Evolutionary conservation across 1,140 invertebrate genomes (phyloP), one percentile per base, ranked within the genome.

Genomic region (Pogonomyrmex barbatus): DNA sequence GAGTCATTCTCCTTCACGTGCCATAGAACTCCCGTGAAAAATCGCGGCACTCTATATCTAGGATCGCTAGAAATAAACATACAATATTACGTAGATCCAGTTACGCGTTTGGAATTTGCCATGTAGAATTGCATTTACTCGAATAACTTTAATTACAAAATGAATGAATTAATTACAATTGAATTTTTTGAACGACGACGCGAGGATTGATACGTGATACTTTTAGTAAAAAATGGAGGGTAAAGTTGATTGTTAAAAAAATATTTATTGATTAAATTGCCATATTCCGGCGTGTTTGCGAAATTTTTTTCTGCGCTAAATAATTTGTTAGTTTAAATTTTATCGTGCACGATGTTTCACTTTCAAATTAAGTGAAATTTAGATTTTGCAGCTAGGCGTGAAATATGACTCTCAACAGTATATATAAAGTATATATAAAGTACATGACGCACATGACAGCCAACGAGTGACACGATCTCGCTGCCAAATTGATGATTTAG

Each of bases 401-500:
- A 62, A 77, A 79, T 50, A 39, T 42, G 12, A 79, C 42, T 67
- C 33, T 6, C 12, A 67, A 79, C 62, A 52, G 10, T 52, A 54
- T 79, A 17, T 45, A 54, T 47, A 10, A 33, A 52, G 10, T 52
- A 54, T 79, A 17, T 45, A 54, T 47, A 10, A 33, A 39, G n/a
- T 42, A 50, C 30, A 54, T 79, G 45, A 79, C 62, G 62, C 36
- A 30, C 33, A n/a, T 79, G n/a, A n/a, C 17, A 39, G 12, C 12
- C 9, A 9, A 79, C 45, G 60, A 14, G 17, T 33, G 33, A 63
- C 30, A 52, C 36, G 76, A 67, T 67, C 33, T 24, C 12, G 62
- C 1, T 45, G 45, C 45, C 47, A 79, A 79, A 79, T 79, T 79
- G 60, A 67, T 79, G 45, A 79, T 52, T 79, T 79, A 52, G 10